phyloP scores from a whole-genome alignment of 2,888 invertebrate species.

The Agonopterix arenella region DNA sequence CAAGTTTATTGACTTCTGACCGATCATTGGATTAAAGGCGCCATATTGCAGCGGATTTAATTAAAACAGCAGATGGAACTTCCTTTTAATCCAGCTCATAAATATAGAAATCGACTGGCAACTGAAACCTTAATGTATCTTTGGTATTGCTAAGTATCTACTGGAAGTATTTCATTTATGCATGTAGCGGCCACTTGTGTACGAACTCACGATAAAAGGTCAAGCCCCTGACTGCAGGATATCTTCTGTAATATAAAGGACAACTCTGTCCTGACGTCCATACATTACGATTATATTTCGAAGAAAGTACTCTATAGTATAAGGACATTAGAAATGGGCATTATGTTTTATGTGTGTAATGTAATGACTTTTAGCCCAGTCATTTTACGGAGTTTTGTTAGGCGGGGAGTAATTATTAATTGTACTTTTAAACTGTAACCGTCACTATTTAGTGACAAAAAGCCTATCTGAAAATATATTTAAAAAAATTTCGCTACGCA shows the following conservation, averaged over 20 bases:
- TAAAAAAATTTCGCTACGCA: too few species aligned
- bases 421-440: too few species aligned
- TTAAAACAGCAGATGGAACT: neutral
- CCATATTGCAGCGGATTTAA: neutral
- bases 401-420: too few species aligned
- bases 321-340: slow-evolving; percentile 18
- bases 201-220: slow-evolving; percentile 49
- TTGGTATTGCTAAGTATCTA: neutral
- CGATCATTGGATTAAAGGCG: slow-evolving; percentile 12
- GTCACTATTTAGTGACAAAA: too few species aligned
- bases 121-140: neutral
- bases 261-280: slow-evolving; percentile 38
- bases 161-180: neutral
- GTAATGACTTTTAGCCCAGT: too few species aligned
- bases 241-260: slow-evolving; percentile 47
- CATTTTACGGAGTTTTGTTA: too few species aligned
- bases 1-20: slow-evolving; percentile 28
- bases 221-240: slow-evolving; percentile 49
- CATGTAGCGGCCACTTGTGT: slow-evolving; percentile 2
- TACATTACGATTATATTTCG: slow-evolving; percentile 15
- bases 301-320: slow-evolving; percentile 20
- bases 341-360: neutral
- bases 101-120: neutral
- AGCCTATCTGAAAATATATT: too few species aligned
- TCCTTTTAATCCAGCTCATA: neutral